Conservation (phyloP, 2,113 vertebrate genomes). For the Percina caprodes region DNA sequence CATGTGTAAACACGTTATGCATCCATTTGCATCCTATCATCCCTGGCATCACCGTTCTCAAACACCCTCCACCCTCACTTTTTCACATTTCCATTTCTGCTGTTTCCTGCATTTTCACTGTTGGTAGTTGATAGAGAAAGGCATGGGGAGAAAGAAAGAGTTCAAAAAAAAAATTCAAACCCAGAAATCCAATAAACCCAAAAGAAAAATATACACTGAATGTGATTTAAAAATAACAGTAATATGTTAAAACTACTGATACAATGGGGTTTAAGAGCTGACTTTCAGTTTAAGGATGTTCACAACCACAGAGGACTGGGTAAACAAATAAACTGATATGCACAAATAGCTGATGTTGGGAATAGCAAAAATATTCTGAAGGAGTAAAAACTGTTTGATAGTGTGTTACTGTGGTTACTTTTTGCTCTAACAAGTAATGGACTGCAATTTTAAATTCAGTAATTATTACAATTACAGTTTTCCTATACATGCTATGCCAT, state of each 20-base stretch:
- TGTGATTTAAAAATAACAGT: background rate
- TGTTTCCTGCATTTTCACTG: conserved; percentile 59
- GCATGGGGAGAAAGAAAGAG: background rate
- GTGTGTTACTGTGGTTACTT: no score
- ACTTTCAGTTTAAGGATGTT: background rate
- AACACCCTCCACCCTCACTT: conserved; percentile 41
- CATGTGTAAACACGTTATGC: conserved; percentile 76
- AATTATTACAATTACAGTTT: no score
- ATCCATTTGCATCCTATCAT: conserved; percentile 80
- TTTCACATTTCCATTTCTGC: conserved; percentile 45
- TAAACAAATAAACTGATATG: background rate
- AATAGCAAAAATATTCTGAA: background rate
- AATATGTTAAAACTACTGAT: background rate
- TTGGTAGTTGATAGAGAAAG: conserved; percentile 26
- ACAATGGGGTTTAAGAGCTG: background rate
- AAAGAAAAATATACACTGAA: background rate
- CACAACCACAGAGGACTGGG: background rate
- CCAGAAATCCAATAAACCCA: background rate
- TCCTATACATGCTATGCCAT: no score
- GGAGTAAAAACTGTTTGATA: background rate
- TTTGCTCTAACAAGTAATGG: no score
- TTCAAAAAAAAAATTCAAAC: background rate
- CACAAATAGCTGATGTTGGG: background rate
- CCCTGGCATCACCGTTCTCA: conserved; percentile 49
- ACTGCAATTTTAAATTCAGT: no score